Base-by-base conservation (phyloP, 2,113 vertebrate genomes). In the Atlantisia rogersi region DNA sequence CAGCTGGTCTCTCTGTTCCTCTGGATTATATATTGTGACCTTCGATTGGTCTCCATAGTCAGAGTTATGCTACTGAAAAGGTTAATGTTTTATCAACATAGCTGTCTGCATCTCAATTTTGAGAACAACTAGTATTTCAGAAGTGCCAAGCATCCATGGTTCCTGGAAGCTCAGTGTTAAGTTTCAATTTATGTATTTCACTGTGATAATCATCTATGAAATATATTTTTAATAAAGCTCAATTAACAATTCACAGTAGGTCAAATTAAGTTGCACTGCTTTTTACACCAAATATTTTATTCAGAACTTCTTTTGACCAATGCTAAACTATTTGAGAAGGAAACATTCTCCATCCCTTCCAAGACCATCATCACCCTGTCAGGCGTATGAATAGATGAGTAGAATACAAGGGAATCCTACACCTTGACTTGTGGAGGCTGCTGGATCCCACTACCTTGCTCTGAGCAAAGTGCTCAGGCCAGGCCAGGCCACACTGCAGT, bases 251-350 rank as follows among this genome's bases (percentile, higher is more conserved):
- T 82, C 86, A 56, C 44, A 64, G 4, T 44, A 53, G 35, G 32
- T 48, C 31, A 86, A 69, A 42, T 82, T 84, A 82, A 87, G 37
- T 63, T 56, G 28, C 29, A 46, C 29, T 71, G 24, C 42, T 48
- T 91, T 94, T 77, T 81, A 46, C 37, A 56, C 21, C 10, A 59
- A 67, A 8, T 28, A 37, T 74, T 81, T 86, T 90, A 20, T 71
- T 90, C 73, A 86, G 29, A 92, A 79, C 39, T 59, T 40, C 18
- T 92, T 92, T 92, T 79, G 26, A 78, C 78, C 86, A 82, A 77
- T 70, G 39, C 37, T 74, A 35, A 84, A 44, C 6, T 35, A 8
- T 35, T 48, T 58, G 32, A 25, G 37, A 77, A 74, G 19, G 11
- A 50, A 53, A 40, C 32, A 12, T 44, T 24, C 55, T 73, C 31